Evolutionary conservation across 2,113 vertebrate genomes (phyloP), one percentile per base, ranked within the genome.

Genomic region (Psophia crepitans): DNA sequence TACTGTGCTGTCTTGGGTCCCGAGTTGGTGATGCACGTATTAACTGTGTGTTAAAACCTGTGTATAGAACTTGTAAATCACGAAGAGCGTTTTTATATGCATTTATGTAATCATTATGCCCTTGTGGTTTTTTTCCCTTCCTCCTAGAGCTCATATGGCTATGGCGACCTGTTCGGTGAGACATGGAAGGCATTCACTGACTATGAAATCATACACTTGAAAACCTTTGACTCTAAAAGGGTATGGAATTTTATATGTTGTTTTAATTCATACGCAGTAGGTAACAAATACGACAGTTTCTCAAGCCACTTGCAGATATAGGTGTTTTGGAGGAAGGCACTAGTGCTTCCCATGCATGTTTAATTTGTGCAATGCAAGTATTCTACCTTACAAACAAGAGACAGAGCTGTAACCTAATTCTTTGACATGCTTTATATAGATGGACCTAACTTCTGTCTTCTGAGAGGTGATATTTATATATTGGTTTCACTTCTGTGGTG

Each of bases 131-230:
- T 48, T 97, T 93, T 89, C 70, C 10, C 65, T 82, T 94, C 74
- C 21, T 84, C 70, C 39, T 93, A 99, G 99, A 99, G 99, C 93
- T 97, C 98, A 14, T 99, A 99, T 73, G 98, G 98, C 64, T 99
- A 99, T 6, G 99, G 99, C 32, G 99, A 99, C 97, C 97, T 99
- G 53, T 99, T 99, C 97, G 98, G 98, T 17, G 99, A 99, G 91
- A 99, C 98, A 0, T 99, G 99, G 99, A 99, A 97, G 87, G 99
- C 98, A 26, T 99, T 99, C 89, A 98, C 99, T 19, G 98, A 99
- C 80, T 84, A 99, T 75, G 98, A 99, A 60, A 96, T 99, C 92
- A 98, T 99, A 93, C 99, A 99, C 96, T 95, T 99, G 94, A 99
- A 99, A 98, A 98, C 96, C 8, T 99, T 98, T 43, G 99, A 99